A percentile compares a stretch with the other conserved stretches of the same genome.
These are phyloP conservation scores for Polymixis lichenea DNA, from an alignment of 2,888 invertebrate genomes.

Conservation along the genomic window DNA sequence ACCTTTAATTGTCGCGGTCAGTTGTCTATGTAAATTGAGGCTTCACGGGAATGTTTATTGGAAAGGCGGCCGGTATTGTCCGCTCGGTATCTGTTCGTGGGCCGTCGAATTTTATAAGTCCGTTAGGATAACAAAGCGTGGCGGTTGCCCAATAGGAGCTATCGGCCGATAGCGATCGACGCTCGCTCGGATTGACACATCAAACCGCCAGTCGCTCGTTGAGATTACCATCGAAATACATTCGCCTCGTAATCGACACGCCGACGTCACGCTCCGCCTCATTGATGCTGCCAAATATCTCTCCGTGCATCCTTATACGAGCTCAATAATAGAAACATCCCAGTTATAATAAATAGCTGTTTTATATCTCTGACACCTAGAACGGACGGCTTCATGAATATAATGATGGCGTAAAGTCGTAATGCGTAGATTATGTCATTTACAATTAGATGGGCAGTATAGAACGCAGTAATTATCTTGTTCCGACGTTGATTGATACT, in stretches of 20 bases:
- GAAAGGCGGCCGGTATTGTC: constrained; percentile 77
- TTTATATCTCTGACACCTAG: constrained; percentile 59
- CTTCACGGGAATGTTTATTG: constrained; percentile 70
- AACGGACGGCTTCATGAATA: constrained; percentile 60
- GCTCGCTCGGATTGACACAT: constrained; percentile 88
- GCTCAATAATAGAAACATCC: constrained; percentile 61
- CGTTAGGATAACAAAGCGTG: constrained; percentile 88
- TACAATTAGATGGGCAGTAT: constrained; percentile 58
- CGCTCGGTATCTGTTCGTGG: constrained; percentile 75
- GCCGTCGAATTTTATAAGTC: constrained; percentile 84
- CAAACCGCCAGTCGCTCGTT: constrained; percentile 83
- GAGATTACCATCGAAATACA: constrained; percentile 86
- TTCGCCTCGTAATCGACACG: constrained; percentile 86
- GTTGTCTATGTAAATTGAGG: constrained; percentile 67
- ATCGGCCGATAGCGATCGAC: constrained; percentile 85
- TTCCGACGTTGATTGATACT: constrained; percentile 80
- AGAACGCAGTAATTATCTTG: constrained; percentile 76
- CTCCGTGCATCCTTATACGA: constrained; percentile 64
- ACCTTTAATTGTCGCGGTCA: constrained; percentile 70
- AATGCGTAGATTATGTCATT: constrained; percentile 62
- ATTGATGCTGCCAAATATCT: constrained; percentile 80
- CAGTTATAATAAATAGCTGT: constrained; percentile 50
- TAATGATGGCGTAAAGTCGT: constrained; percentile 50
- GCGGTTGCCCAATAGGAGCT: constrained; percentile 88
- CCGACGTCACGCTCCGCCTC: constrained; percentile 81